Evolutionary conservation across 2,113 vertebrate genomes (phyloP).

Genomic region (Eublepharis macularius): DNA sequence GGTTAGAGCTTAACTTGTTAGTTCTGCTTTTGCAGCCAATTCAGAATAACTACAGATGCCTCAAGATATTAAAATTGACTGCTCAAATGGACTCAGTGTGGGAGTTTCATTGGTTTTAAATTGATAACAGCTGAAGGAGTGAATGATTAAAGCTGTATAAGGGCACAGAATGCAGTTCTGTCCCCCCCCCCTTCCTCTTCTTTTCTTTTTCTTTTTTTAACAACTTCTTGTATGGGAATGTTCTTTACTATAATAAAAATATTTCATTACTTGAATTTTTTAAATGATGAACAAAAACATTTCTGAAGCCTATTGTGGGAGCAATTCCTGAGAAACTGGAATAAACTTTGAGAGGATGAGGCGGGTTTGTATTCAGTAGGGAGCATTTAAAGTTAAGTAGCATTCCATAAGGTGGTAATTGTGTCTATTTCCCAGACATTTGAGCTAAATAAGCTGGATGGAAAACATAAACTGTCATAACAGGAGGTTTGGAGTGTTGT

Average conservation of each 20-base stretch:
- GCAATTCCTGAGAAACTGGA: constrained; percentile 77
- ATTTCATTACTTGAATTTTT: constrained; percentile 77
- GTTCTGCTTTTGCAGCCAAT: constrained; percentile 92
- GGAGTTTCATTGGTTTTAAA: constrained; percentile 89
- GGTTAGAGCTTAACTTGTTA: constrained; percentile 97
- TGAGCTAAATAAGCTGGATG: constrained; percentile 77
- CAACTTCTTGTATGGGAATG: constrained; percentile 75
- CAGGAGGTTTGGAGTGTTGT: constrained; percentile 66
- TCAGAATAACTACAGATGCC: constrained; percentile 90
- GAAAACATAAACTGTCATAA: constrained; percentile 79
- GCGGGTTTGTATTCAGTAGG: constrained; percentile 73
- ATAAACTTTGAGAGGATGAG: constrained; percentile 77
- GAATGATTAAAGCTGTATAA: constrained; percentile 83
- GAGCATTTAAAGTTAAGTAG: constrained; percentile 80
- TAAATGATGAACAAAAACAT: constrained; percentile 76
- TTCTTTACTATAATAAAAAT: constrained; percentile 77
- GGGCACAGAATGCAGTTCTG: constrained; percentile 78
- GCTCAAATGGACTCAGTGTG: constrained; percentile 87
- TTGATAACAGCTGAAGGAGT: constrained; percentile 89
- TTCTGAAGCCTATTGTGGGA: constrained; percentile 75
- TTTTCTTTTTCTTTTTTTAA: constrained; percentile 24
- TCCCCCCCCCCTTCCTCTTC: background rate
- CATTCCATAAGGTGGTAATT: constrained; percentile 82
- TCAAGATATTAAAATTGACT: constrained; percentile 93
- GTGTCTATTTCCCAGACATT: constrained; percentile 78